Evolutionary conservation across 1,140 invertebrate species (phyloP).

Genomic region (Drosophila parabipectinata): DNA sequence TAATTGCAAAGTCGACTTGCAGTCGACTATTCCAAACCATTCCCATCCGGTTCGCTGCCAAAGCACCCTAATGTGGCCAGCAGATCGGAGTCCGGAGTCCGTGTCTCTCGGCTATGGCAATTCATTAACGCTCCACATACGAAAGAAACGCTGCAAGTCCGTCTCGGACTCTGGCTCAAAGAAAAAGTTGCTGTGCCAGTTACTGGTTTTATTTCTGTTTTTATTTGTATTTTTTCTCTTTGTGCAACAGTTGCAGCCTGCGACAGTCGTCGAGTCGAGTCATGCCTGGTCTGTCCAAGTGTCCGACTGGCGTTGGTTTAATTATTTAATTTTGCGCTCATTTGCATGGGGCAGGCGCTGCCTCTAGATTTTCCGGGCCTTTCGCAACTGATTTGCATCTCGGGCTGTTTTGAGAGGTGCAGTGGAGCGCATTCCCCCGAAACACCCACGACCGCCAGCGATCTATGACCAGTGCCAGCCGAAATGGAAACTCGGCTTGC

Average conservation of each 20-base stretch:
- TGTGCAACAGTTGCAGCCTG: slow-evolving; percentile 31
- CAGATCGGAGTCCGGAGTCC: slow-evolving; percentile 19
- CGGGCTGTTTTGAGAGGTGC: slow-evolving; percentile 57
- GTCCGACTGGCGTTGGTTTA: slow-evolving; percentile 60
- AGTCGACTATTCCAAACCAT: slow-evolving; percentile 43
- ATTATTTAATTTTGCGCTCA: slow-evolving; percentile 80
- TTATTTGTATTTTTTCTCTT: not conserved
- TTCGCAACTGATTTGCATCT: slow-evolving; percentile 71
- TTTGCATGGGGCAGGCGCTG: slow-evolving; percentile 52
- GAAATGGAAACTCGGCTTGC: slow-evolving; percentile 26
- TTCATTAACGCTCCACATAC: slow-evolving; percentile 79
- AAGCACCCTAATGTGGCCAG: slow-evolving; percentile 52
- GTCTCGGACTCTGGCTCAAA: slow-evolving; percentile 53
- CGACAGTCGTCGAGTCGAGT: slow-evolving; percentile 24
- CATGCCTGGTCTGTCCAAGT: slow-evolving; percentile 26
- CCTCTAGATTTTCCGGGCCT: slow-evolving; percentile 29
- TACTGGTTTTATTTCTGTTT: slow-evolving; percentile 50
- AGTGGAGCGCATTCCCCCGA: slow-evolving; percentile 34
- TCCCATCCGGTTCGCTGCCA: slow-evolving; percentile 71
- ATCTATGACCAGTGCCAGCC: slow-evolving; percentile 26
- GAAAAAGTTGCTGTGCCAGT: slow-evolving; percentile 83
- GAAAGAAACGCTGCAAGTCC: slow-evolving; percentile 51
- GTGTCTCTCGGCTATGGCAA: slow-evolving; percentile 45
- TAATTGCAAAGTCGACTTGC: slow-evolving; percentile 63
- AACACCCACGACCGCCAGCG: slow-evolving; percentile 21